These are phyloP conservation scores for Ochropleura plecta DNA, from an alignment of 2,888 invertebrate genomes.

Conservation along the genomic window DNA sequence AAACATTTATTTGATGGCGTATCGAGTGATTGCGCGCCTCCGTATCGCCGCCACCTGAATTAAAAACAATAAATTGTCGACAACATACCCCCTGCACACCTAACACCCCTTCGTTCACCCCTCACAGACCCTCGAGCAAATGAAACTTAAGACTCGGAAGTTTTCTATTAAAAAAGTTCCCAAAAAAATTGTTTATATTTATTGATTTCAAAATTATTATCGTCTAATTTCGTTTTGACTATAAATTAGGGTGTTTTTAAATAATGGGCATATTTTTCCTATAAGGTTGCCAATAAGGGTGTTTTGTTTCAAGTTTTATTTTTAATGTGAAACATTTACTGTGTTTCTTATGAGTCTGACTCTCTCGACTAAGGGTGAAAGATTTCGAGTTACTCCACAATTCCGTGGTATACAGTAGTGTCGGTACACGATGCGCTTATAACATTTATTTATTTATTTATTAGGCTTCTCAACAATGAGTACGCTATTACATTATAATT, in stretches of 20 bases:
- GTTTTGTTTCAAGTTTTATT: slow-evolving; percentile 31
- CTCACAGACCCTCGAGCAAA: slow-evolving; percentile 51
- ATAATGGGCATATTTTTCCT: slow-evolving; percentile 39
- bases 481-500: no score
- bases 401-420: no score
- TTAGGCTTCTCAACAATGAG: no score
- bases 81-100: slow-evolving; percentile 51
- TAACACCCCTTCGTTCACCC: background rate
- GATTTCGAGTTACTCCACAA: no score
- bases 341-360: slow-evolving; percentile 1
- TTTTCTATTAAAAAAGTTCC: slow-evolving; percentile 85
- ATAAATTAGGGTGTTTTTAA: slow-evolving; percentile 59
- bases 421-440: no score
- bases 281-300: slow-evolving; percentile 32
- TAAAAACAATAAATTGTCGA: slow-evolving; percentile 87
- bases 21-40: slow-evolving; percentile 79
- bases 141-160: slow-evolving; percentile 72
- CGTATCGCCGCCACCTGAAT: slow-evolving; percentile 80
- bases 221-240: slow-evolving; percentile 57
- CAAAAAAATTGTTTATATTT: slow-evolving; percentile 74
- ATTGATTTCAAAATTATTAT: slow-evolving; percentile 69
- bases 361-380: background rate
- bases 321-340: slow-evolving; percentile 2
- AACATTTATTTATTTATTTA: no score
- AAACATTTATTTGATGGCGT: slow-evolving; percentile 83